These are phyloP conservation scores for Megalops atlanticus DNA, from an alignment of 2,113 vertebrate genomes.

Conservation along the genomic window DNA sequence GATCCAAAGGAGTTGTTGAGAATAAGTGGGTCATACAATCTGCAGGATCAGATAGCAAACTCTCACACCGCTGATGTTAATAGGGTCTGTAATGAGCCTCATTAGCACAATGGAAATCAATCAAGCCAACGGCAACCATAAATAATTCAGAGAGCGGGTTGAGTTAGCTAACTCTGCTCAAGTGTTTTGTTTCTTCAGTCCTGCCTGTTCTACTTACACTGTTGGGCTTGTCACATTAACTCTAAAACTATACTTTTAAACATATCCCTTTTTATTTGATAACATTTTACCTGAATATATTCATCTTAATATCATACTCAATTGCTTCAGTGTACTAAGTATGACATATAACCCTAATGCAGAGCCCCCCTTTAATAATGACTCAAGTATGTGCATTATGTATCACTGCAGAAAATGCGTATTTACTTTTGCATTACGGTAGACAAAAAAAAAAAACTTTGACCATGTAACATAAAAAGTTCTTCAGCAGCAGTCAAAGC, in stretches of 20 bases:
- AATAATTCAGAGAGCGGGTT: slow-evolving; percentile 65
- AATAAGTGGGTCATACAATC: slow-evolving; percentile 52
- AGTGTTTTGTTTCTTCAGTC: slow-evolving; percentile 12
- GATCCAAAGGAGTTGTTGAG: not conserved
- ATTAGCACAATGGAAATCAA: slow-evolving; percentile 71
- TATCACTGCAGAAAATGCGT: no score
- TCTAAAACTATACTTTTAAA: no score
- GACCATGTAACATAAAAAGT: not conserved
- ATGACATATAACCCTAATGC: no score
- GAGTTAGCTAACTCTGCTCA: slow-evolving; percentile 41
- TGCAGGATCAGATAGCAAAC: slow-evolving; percentile 51
- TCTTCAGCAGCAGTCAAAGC: not conserved
- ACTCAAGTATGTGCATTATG: no score
- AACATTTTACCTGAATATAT: no score
- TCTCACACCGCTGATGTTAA: slow-evolving; percentile 58
- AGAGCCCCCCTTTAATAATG: no score
- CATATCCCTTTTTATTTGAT: no score
- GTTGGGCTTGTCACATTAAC: slow-evolving; percentile 4
- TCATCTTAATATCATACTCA: no score
- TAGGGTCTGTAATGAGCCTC: slow-evolving; percentile 72
- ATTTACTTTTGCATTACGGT: no score
- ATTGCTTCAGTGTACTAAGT: no score
- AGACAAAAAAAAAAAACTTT: no score
- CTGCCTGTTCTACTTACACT: slow-evolving; percentile 27
- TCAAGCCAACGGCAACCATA: slow-evolving; percentile 62